These are phyloP conservation scores for Neuroterus valhalla DNA, from an alignment of 1,140 invertebrate species.

Conservation along the genomic window DNA sequence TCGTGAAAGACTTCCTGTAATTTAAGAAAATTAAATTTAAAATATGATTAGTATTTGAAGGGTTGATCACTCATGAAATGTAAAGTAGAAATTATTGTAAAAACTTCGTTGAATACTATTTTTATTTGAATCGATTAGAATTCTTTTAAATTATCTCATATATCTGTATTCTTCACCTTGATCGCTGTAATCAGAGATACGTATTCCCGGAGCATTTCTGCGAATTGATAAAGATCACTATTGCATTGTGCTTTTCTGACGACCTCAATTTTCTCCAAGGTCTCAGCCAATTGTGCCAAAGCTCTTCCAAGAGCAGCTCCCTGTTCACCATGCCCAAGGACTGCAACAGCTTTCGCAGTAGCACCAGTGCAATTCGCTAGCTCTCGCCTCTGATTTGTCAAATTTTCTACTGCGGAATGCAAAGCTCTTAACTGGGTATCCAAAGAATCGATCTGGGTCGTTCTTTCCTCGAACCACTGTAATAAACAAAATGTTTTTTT, in stretches of 20 bases:
- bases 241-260: conserved; percentile 94
- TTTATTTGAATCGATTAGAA: no score
- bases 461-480: conserved; percentile 99
- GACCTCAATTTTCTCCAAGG: conserved; percentile 86
- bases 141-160: no score
- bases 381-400: conserved; percentile 92
- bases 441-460: conserved; percentile 92
- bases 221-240: conserved; percentile 94
- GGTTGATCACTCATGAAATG: no score
- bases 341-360: conserved; percentile 91
- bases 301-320: conserved; percentile 94
- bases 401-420: conserved; percentile 89
- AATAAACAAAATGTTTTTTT: conserved; percentile 18
- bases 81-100: no score
- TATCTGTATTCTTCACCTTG: conserved; percentile 77
- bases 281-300: conserved; percentile 94
- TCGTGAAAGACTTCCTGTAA: conserved; percentile 96
- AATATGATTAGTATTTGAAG: not conserved
- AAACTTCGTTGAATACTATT: no score
- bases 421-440: conserved; percentile 93
- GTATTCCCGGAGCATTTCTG: conserved; percentile 97
- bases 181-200: conserved; percentile 93
- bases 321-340: conserved; percentile 96
- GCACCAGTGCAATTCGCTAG: conserved; percentile 85
- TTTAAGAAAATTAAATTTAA: conserved; percentile 29